Evolutionary conservation across 2,888 invertebrate species (phyloP), one percentile per base, ranked within the genome.

Genomic region (Pandemis heparana): DNA sequence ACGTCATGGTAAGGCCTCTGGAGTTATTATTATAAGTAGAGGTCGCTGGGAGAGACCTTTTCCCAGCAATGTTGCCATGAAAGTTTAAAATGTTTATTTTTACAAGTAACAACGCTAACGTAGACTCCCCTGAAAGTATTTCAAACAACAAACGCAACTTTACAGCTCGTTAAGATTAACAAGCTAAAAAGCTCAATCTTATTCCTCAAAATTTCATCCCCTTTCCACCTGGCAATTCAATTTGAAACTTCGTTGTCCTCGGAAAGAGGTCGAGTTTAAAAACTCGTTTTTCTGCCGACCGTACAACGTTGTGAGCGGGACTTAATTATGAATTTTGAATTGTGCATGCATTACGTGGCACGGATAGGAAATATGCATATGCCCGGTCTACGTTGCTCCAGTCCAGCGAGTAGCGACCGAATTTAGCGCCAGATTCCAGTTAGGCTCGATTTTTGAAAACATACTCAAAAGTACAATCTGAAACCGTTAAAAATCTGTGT

Each of bases 291-390:
- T 72, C 38, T 63, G 67, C 38, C 10, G 39, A 63, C 56, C n/a
- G 67, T 68, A 67, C 56, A 6, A 9, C 43, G 46, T 9, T 18
- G 53, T 51, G 67, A 41, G 32, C 32, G n/a, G 10, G 18, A 32
- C 72, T 39, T 62, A 4, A 48, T 72, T 72, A 56, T 48, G 48
- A 32, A 71, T 62, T 67, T 66, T 16, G 66, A 18, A 66, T 3
- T 65, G 41, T 63, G 48, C 38, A 56, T 14, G 53, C 23, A 63
- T 18, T 5, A 53, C 9, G 53, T n/a, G 51, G 7, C 0, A 46
- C 2, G 12, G n/a, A 1, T n/a, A n/a, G 16, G 48, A 51, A 51
- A 51, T 51, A 51, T 51, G 51, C 51, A 51, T 51, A 51, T 41
- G 41, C 23, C 23, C 23, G 23, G 23, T 32, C 23, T n/a, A n/a